phyloP scores from a whole-genome alignment of 2,888 invertebrate species.

The Idaea straminata region DNA sequence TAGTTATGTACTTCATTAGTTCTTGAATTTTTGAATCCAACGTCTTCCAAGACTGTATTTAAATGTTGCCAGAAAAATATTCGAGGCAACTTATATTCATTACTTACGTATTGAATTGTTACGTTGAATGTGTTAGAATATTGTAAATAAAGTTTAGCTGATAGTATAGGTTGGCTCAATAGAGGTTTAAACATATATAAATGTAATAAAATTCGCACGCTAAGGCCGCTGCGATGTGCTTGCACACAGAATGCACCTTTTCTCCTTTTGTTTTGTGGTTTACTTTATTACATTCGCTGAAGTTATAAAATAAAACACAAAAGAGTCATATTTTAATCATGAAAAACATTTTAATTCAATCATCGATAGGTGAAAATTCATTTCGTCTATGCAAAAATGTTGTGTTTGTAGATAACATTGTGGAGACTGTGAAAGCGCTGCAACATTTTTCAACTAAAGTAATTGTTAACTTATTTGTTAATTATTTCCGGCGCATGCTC shows the following conservation, averaged over 20 bases:
- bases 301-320: too few relatives aligned
- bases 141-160: constrained; percentile 55
- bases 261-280: too few relatives aligned
- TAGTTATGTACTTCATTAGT: neutral
- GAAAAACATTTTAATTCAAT: too few relatives aligned
- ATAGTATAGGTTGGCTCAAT: neutral
- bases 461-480: too few relatives aligned
- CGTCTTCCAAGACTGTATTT: neutral
- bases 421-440: too few relatives aligned
- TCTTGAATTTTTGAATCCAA: neutral
- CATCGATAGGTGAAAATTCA: too few relatives aligned
- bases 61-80: constrained; percentile 36
- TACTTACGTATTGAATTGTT: constrained; percentile 46
- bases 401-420: constrained; percentile 61
- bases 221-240: neutral
- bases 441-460: too few relatives aligned
- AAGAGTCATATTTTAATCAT: too few relatives aligned
- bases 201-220: neutral
- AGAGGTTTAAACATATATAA: neutral
- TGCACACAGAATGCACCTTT: too few relatives aligned
- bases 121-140: constrained; percentile 55
- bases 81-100: constrained; percentile 42
- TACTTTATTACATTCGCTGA: too few relatives aligned
- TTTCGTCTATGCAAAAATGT: constrained; percentile 25
- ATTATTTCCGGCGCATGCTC: too few relatives aligned